phyloP scores from a whole-genome alignment of 2,888 invertebrate species.

The Microplitis deprimator region DNA sequence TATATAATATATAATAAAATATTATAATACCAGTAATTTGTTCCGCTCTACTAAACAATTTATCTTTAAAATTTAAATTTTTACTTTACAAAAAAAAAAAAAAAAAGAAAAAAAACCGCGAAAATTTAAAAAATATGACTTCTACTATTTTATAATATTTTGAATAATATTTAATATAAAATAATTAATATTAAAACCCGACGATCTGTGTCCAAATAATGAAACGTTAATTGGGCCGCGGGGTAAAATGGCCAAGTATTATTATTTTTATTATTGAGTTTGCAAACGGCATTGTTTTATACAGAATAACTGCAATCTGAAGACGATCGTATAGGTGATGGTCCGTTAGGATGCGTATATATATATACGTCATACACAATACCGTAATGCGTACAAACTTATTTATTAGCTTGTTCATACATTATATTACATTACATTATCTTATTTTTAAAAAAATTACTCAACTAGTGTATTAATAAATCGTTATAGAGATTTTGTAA shows the following conservation, averaged over 20 bases:
- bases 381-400: constrained; percentile 19
- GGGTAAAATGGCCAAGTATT: constrained; percentile 11
- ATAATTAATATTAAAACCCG: constrained; percentile 34
- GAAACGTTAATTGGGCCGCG: constrained; percentile 41
- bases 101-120: too few relatives aligned
- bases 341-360: constrained; percentile 29
- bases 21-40: constrained; percentile 19
- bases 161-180: constrained; percentile 14
- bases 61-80: constrained; percentile 4
- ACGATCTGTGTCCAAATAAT: constrained; percentile 23
- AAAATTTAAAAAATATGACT: too few relatives aligned
- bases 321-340: constrained; percentile 20
- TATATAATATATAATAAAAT: not conserved
- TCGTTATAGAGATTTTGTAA: not conserved
- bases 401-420: not conserved
- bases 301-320: constrained; percentile 35
- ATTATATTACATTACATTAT: not conserved
- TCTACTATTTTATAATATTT: not conserved
- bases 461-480: not conserved
- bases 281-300: constrained; percentile 41
- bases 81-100: too few relatives aligned
- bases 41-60: constrained; percentile 26
- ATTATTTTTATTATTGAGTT: constrained; percentile 22
- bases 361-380: constrained; percentile 11
- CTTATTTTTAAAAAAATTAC: not conserved